Conservation (phyloP, 2,888 invertebrate genomes). For the Drosophila niveifrons region DNA sequence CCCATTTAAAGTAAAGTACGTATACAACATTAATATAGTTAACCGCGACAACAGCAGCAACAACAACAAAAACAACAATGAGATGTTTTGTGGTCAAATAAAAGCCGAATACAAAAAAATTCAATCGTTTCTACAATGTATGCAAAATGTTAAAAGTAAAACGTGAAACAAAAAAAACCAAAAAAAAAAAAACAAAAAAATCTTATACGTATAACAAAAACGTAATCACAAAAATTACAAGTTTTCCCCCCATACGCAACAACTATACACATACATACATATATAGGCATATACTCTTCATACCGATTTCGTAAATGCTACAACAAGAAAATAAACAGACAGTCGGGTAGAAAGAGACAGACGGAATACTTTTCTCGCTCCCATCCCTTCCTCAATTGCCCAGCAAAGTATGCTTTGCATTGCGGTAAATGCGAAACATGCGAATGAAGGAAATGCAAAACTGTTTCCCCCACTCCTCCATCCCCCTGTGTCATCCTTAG, state of each 20-base stretch:
- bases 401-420: slow-evolving; percentile 2
- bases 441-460: not conserved
- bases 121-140: slow-evolving; percentile 30
- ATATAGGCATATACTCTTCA: slow-evolving; percentile 24
- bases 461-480: not conserved
- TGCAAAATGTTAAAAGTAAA: slow-evolving; percentile 17
- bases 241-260: slow-evolving; percentile 14
- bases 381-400: not conserved
- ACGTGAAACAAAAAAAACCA: not conserved
- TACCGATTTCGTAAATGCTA: slow-evolving; percentile 8
- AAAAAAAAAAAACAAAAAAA: slow-evolving; percentile 5
- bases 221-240: slow-evolving; percentile 1
- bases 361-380: not conserved
- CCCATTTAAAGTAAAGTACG: slow-evolving; percentile 57
- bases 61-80: slow-evolving; percentile 21
- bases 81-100: slow-evolving; percentile 26
- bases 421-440: not conserved
- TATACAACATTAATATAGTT: slow-evolving; percentile 36
- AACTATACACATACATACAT: slow-evolving; percentile 13
- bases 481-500: slow-evolving; percentile 3
- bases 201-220: not conserved
- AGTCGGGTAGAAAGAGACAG: not conserved
- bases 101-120: slow-evolving; percentile 10
- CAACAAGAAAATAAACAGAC: not conserved
- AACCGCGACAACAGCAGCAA: slow-evolving; percentile 24